Base-by-base conservation (phyloP, 2,797 vertebrate species). In the Decapterus maruadsi region DNA sequence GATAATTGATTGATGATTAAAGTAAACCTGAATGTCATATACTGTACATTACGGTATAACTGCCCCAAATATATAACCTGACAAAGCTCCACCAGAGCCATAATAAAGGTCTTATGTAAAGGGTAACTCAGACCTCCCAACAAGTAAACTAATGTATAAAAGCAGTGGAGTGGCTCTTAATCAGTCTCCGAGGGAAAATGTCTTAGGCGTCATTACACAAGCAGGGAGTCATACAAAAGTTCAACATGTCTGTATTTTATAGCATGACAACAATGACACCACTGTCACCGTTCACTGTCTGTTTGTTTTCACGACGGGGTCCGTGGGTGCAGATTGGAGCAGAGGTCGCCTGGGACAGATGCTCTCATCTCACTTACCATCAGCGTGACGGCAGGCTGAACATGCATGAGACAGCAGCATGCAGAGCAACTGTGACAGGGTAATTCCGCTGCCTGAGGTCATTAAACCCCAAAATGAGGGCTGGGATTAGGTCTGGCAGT, bases 401-500 rank as follows among this genome's bases (percentile, higher is more conserved):
- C 73, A 57, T 34, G 66, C 65, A 75, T 42, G 69, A 87, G 82
- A 80, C 76, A 71, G 84, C 68, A 68, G 77, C 63, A 75, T 36
- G 22, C 61, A 73, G 75, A 87, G 63, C 48, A 53, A 73, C 66
- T 75, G 60, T 83, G 80, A 89, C 78, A 67, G 78, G 63, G 71
- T 85, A 87, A 90, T 91, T 90, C 85, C 70, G n/a, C 82, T 78
- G 88, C 75, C 80, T 88, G 61, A 83, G 81, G 78, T 89, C 74
- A 88, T 89, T 81, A 79, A 81, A 87, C 60, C 67, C 71, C 40
- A 76, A 88, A 89, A 88, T 75, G 56, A 72, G 77, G 36, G 68
- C 70, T 77, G 43, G 75, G 71, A 90, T 77, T 75, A 60, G 69
- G 68, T 64, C 81, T 85, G 76, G 78, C 70, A 81, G 69, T 13